Evolutionary conservation across 1,140 invertebrate genomes (phyloP), one percentile per base, ranked within the genome.

Genomic region (Dolichoris vasculosae): DNA sequence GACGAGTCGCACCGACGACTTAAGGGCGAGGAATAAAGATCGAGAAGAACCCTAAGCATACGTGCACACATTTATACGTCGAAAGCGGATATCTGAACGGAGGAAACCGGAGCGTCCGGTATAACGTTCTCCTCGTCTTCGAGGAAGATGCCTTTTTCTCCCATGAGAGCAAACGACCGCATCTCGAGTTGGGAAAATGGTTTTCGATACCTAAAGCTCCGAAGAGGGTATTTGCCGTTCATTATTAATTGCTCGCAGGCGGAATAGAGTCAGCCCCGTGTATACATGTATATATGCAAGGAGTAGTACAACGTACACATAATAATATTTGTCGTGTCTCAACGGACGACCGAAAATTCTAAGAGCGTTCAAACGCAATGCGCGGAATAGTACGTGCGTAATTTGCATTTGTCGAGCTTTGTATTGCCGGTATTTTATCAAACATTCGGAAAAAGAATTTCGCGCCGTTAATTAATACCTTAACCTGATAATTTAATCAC

Each of bases 211-310:
- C 75, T 71, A 84, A 51, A 40, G 71, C 38, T 38, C 32, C 67
- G 20, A 30, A 35, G 83, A 71, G 75, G 59, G 43, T 59, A 80
- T 85, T 86, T 51, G 69, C 43, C 79, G 46, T 86, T 76, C 84
- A 82, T 86, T 86, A 86, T 86, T 86, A 86, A 86, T 82, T 86
- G 40, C 79, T 46, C 9, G 15, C 2, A 13, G 59, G 38, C 26
- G 30, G 67, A 80, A 46, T 64, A 67, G 55, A 80, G 35, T 80
- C 26, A 2, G 40, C 40, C 23, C 35, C 48, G 2, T 71, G 26
- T 46, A 20, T 67, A 32, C 43, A 20, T 48, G 46, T 20, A 55
- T 59, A 78, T 26, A 17, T 51, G 40, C 1, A 17, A n/a, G 26
- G 30, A 32, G 8, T 4, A 26, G 7, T 9, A 48, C 76, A 17